Conservation (phyloP, 2,113 vertebrate genomes). For the Alosa alosa region DNA sequence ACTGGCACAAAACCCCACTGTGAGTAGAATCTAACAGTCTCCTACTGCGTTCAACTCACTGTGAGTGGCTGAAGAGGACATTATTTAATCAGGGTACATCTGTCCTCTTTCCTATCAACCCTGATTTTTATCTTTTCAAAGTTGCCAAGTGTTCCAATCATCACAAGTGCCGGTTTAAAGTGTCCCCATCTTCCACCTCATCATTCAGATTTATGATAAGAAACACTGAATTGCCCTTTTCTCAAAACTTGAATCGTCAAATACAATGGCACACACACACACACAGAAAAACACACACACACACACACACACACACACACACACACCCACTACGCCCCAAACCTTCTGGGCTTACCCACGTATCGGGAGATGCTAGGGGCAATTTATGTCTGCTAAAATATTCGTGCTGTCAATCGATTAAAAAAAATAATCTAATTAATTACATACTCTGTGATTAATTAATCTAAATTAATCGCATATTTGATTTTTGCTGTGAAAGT, state of each 20-base stretch:
- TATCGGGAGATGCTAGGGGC: no score
- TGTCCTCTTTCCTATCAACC: background rate
- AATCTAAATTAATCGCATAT: no score
- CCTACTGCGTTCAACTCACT: background rate
- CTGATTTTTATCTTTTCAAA: background rate
- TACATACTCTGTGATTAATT: no score
- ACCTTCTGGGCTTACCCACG: no score
- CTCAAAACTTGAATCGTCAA: background rate
- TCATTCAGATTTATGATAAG: background rate
- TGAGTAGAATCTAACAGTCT: background rate
- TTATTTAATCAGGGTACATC: slow-evolving; percentile 7
- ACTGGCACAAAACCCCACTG: background rate
- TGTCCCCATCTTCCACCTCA: background rate
- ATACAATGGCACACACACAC: background rate
- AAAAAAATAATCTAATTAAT: no score
- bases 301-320: background rate
- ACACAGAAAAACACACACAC: background rate
- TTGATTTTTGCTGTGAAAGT: no score
- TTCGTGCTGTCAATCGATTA: no score
- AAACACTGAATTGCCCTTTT: background rate
- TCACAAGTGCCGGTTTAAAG: background rate
- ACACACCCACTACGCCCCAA: no score
- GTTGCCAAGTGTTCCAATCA: slow-evolving; percentile 2
- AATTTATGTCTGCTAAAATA: no score
- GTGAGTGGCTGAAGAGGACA: background rate